Conservation (phyloP, 2,113 vertebrate genomes). For the Orcinus orca region DNA sequence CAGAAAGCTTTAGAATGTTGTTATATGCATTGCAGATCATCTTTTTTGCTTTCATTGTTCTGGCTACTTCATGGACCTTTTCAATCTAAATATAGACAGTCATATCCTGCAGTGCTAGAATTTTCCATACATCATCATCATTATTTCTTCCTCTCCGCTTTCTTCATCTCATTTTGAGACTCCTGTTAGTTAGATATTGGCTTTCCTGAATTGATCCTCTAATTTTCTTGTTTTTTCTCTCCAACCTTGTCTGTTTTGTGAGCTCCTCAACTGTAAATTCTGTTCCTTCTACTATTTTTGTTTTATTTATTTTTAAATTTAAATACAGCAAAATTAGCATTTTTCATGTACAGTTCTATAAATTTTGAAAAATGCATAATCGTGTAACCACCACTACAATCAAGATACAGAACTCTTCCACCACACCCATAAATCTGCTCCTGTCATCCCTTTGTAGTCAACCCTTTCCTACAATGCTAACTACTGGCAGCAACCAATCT, state of each 20-base stretch:
- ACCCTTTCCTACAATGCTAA: background rate
- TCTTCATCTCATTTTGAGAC: background rate
- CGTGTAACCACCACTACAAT: background rate
- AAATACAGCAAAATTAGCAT: background rate
- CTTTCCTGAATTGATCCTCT: background rate
- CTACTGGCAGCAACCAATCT: background rate
- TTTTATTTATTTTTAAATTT: background rate
- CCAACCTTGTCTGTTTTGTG: background rate
- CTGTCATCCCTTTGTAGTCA: constrained; percentile 6
- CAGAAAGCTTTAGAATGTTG: background rate
- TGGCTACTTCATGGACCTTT: background rate
- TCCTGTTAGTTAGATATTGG: background rate
- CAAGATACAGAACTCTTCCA: background rate
- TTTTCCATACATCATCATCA: background rate
- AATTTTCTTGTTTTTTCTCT: constrained; percentile 7
- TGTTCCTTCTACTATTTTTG: background rate
- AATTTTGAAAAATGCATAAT: background rate
- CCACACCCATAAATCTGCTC: background rate
- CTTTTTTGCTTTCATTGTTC: constrained; percentile 22
- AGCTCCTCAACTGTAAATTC: background rate
- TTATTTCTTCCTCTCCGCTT: background rate
- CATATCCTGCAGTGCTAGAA: background rate
- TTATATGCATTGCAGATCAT: background rate
- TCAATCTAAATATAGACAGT: background rate
- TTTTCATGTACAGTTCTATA: background rate